These are phyloP conservation scores for Archocentrus centrarchus DNA, from an alignment of 2,113 vertebrate species.

Conservation along the genomic window DNA sequence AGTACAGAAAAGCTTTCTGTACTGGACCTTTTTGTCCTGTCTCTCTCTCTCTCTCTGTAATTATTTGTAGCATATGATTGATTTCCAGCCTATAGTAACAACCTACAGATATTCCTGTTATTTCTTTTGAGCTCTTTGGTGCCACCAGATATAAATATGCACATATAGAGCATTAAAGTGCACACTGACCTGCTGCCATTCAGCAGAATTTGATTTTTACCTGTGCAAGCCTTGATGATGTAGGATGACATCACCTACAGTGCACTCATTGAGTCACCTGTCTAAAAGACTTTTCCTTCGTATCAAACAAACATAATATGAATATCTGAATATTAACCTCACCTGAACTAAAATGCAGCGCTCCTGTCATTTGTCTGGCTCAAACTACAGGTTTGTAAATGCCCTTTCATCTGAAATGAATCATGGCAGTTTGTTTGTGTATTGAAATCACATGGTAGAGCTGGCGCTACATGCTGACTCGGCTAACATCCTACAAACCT, in stretches of 20 bases:
- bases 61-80: not conserved
- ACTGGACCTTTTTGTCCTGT: not conserved
- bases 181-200: not conserved
- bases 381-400: not conserved
- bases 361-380: not conserved
- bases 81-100: not conserved
- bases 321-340: not conserved
- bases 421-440: conserved; percentile 57
- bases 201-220: not conserved
- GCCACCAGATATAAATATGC: not conserved
- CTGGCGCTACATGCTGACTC: conserved; percentile 75
- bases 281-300: not conserved
- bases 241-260: not conserved
- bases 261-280: not conserved
- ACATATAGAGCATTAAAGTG: not conserved
- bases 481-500: conserved; percentile 74
- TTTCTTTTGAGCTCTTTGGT: conserved; percentile 1
- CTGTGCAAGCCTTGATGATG: not conserved
- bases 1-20: not conserved
- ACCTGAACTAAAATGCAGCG: not conserved
- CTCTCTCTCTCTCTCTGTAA: not conserved
- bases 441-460: conserved; percentile 68
- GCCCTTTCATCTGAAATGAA: conserved; percentile 1
- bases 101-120: not conserved
- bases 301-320: not conserved